Base-by-base conservation (phyloP, 2,797 vertebrate genomes). In the Toxotes lorentzi region DNA sequence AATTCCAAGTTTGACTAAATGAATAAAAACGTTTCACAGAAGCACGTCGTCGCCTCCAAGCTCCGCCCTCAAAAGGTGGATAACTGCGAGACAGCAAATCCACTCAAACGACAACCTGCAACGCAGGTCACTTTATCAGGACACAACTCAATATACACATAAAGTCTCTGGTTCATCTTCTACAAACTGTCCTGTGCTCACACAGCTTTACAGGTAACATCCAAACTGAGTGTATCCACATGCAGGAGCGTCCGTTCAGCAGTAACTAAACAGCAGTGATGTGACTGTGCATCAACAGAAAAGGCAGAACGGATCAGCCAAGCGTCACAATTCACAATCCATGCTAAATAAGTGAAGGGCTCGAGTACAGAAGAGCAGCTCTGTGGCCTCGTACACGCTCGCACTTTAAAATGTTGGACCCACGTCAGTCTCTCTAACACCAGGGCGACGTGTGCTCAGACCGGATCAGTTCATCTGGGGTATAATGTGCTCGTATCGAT, bases 241-340 rank as follows among this genome's bases (percentile, higher is more conserved):
- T 88, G 88, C 89, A 85, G 45, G 54, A 57, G 84, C n/a, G n/a
- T 69, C 66, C 30, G 10, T 58, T 84, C 78, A 71, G 78, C 89
- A 88, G 82, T 40, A 79, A 88, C 73, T 71, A 73, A 82, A 78
- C 73, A 32, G 76, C 79, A 67, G 84, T 66, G 78, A 75, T 10
- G 51, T 73, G 78, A 85, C 81, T 32, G 51, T 50, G 68, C 63
- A 67, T 41, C 54, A 73, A 77, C 62, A 64, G 40, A 65, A 61
- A 43, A 16, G 63, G 57, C 75, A 10, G 62, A 65, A 17, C 16
- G 51, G 63, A 43, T 79, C 74, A 21, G 71, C 38, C 35, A 23
- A 57, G 73, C 0, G 59, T 82, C 69, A 90, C 78, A 2, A 77
- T 75, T 86, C 88, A 89, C 86, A 35, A 81, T 53, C 78, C 86